These are phyloP conservation scores for Neria commutata DNA, from an alignment of 2,888 invertebrate genomes.

Conservation along the genomic window DNA sequence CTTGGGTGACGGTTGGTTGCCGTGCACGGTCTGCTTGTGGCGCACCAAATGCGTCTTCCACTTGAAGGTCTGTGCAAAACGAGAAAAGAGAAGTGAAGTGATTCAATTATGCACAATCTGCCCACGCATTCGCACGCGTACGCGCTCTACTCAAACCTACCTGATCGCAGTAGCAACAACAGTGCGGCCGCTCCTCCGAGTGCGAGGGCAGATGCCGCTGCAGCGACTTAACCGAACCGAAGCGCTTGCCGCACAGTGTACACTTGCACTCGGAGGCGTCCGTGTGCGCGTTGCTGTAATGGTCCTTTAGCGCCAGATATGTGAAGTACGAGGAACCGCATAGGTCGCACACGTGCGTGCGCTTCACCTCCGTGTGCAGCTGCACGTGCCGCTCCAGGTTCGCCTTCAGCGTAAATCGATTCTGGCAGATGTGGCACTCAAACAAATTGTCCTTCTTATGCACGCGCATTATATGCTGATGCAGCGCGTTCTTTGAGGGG, in stretches of 20 bases:
- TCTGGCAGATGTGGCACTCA: conserved; percentile 62
- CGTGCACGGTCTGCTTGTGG: conserved; percentile 60
- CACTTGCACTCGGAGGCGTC: conserved; percentile 60
- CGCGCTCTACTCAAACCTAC: conserved; percentile 32
- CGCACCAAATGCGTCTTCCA: conserved; percentile 62
- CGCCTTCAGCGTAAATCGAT: conserved; percentile 60
- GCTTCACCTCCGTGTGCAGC: conserved; percentile 60
- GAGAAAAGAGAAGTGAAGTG: not conserved
- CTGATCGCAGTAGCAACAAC: conserved; percentile 60
- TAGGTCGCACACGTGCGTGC: conserved; percentile 61
- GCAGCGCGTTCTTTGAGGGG: conserved; percentile 58
- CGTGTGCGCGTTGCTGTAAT: conserved; percentile 60
- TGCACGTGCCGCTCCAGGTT: conserved; percentile 61
- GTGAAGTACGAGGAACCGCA: conserved; percentile 62
- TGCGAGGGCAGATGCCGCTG: conserved; percentile 61
- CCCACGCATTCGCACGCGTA: not conserved
- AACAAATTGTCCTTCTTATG: conserved; percentile 61
- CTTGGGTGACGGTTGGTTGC: conserved; percentile 56
- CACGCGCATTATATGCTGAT: conserved; percentile 60
- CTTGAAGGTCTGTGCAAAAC: conserved; percentile 54
- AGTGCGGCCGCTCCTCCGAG: conserved; percentile 61
- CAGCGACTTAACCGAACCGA: conserved; percentile 58
- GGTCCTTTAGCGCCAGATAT: conserved; percentile 61
- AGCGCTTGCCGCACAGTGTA: conserved; percentile 59
- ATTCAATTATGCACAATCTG: not conserved